A percentile compares a stretch with the other conserved stretches of the same genome.
Evolutionary conservation across 2,113 vertebrate species (phyloP).

Genomic region (Tragulus kanchil): DNA sequence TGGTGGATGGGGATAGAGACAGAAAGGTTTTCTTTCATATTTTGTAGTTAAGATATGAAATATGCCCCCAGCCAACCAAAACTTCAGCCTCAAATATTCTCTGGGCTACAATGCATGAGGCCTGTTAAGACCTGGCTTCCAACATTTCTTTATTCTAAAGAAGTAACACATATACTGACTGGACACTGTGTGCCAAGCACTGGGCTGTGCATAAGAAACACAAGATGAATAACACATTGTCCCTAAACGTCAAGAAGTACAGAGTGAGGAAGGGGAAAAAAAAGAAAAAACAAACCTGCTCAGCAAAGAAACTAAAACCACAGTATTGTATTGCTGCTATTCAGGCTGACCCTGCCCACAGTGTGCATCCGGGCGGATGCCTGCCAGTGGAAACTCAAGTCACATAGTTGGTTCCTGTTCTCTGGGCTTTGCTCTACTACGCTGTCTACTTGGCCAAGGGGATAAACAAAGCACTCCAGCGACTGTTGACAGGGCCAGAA

Average conservation of each 20-base stretch:
- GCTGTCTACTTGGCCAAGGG: constrained; percentile 22
- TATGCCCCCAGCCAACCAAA: neutral
- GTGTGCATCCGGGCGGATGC: neutral
- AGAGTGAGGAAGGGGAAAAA: constrained; percentile 26
- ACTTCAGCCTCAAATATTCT: neutral
- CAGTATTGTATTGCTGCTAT: constrained; percentile 15
- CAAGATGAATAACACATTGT: neutral
- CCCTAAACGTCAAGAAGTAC: constrained; percentile 26
- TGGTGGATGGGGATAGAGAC: neutral
- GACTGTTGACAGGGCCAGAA: neutral
- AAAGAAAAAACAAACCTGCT: constrained; percentile 37
- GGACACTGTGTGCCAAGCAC: neutral
- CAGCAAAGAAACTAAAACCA: constrained; percentile 67
- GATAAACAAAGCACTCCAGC: constrained; percentile 51
- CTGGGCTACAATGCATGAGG: neutral
- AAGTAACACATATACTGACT: neutral
- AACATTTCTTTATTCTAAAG: constrained; percentile 13
- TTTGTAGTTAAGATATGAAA: constrained; percentile 33
- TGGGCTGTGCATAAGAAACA: neutral
- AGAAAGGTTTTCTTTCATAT: neutral
- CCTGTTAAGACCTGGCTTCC: neutral
- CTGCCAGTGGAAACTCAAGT: constrained; percentile 74
- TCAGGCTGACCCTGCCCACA: constrained; percentile 51
- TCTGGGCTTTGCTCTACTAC: constrained; percentile 9
- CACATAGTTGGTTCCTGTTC: constrained; percentile 48